phyloP scores from a whole-genome alignment of 2,113 vertebrate genomes.

The Columba janthina region DNA sequence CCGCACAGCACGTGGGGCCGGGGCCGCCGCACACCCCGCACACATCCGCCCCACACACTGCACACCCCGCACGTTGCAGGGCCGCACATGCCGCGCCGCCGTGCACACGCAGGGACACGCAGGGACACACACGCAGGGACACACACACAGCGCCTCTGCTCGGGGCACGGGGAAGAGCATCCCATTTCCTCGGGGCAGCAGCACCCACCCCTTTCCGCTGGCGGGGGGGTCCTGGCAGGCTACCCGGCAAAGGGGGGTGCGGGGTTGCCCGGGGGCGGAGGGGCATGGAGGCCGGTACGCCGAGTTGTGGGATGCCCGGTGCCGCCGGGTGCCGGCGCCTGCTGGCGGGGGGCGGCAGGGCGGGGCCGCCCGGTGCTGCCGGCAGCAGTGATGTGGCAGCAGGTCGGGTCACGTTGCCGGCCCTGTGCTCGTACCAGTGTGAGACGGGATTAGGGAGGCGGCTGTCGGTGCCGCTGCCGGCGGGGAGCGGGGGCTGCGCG shows the following conservation, averaged over 20 bases:
- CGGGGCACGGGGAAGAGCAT: neutral
- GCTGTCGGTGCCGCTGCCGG: conserved; percentile 42
- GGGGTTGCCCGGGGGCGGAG: neutral
- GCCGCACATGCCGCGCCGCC: neutral
- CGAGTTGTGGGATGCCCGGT: neutral
- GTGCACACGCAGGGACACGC: neutral
- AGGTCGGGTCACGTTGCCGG: conserved; percentile 74
- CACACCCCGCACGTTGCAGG: conserved; percentile 5
- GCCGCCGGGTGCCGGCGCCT: too few species aligned
- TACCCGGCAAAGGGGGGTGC: neutral
- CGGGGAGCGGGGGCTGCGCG: conserved; percentile 53
- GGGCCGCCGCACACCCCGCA: neutral
- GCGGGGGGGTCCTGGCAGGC: neutral
- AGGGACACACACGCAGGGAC: neutral
- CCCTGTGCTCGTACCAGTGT: conserved; percentile 73
- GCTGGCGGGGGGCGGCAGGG: neutral
- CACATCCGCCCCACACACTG: neutral
- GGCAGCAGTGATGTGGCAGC: conserved; percentile 66
- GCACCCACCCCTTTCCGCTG: neutral
- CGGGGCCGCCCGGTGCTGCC: neutral
- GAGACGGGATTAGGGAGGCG: conserved; percentile 68
- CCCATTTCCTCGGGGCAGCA: neutral
- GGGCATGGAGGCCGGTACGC: neutral
- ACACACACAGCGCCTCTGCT: neutral
- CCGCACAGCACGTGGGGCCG: neutral